phyloP scores from a whole-genome alignment of 1,140 invertebrate genomes.

The Drosophila gunungcola region DNA sequence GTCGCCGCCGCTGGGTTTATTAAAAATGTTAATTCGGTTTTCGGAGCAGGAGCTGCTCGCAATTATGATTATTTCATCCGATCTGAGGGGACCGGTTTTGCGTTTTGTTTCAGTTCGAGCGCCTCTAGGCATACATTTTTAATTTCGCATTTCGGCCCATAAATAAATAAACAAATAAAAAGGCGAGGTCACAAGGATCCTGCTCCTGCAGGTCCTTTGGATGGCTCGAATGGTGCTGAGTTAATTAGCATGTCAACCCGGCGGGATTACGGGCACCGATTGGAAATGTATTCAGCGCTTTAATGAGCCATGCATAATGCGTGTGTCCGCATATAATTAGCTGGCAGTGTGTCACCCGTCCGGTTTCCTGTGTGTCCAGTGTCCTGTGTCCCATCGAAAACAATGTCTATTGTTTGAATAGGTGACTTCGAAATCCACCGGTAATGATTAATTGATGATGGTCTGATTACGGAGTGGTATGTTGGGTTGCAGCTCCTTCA shows the following conservation, averaged over 20 bases:
- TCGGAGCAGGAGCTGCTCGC: conserved; percentile 20
- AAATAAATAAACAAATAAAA: conserved; percentile 69
- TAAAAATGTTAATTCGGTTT: conserved; percentile 67
- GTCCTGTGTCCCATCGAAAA: conserved; percentile 17
- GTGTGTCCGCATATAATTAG: conserved; percentile 68
- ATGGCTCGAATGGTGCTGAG: conserved; percentile 23
- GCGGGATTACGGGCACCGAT: conserved; percentile 62
- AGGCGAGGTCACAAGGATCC: background rate
- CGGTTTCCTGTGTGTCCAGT: conserved; percentile 14
- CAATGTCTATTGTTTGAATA: conserved; percentile 43
- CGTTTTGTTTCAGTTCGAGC: conserved; percentile 30
- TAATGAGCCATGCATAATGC: conserved; percentile 72
- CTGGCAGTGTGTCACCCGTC: conserved; percentile 46
- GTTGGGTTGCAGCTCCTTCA: background rate
- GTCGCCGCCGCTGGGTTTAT: conserved; percentile 40
- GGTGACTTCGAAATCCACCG: conserved; percentile 33
- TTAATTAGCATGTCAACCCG: conserved; percentile 66
- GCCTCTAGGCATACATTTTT: conserved; percentile 70
- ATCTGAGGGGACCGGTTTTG: conserved; percentile 5
- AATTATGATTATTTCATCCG: conserved; percentile 68
- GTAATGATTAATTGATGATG: conserved; percentile 53
- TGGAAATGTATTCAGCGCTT: conserved; percentile 69
- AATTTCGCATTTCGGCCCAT: conserved; percentile 72
- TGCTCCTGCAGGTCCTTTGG: background rate
- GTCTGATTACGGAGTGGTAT: conserved; percentile 29